Evolutionary conservation across 2,888 invertebrate species (phyloP).

Genomic region (Zeuzera pyrina): DNA sequence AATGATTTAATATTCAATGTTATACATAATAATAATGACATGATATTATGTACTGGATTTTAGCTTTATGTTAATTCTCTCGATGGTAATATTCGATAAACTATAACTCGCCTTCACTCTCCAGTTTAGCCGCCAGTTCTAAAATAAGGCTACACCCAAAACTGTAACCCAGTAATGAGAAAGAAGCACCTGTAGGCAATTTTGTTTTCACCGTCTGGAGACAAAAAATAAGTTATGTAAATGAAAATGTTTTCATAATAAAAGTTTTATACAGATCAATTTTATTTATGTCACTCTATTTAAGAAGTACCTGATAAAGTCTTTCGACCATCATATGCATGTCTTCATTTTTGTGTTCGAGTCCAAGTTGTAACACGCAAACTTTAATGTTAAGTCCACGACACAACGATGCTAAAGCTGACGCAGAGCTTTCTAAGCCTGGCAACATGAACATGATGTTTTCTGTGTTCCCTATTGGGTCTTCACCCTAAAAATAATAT

Average conservation of each 20-base stretch:
- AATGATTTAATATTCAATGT: no score
- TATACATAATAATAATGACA: no score
- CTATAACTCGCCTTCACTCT: no score
- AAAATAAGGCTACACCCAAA: no score
- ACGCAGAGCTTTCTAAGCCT: constrained; percentile 78
- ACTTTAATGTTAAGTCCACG: constrained; percentile 61
- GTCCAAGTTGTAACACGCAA: constrained; percentile 68
- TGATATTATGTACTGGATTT: no score
- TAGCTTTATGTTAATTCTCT: no score
- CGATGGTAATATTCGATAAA: no score
- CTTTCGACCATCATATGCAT: constrained; percentile 64
- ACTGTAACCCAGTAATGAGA: no score
- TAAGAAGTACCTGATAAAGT: constrained; percentile 57
- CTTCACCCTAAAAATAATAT: constrained; percentile 41
- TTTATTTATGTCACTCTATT: constrained; percentile 1
- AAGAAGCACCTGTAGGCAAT: no score
- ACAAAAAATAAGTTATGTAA: not conserved
- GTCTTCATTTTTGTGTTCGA: constrained; percentile 46
- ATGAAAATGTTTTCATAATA: not conserved
- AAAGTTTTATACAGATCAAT: not conserved
- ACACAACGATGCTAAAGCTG: constrained; percentile 64
- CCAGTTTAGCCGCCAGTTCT: no score
- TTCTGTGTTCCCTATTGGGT: constrained; percentile 54
- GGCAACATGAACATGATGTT: constrained; percentile 75
- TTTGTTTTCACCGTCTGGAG: no score